Percentiles rank a stretch among this genome's conserved stretches.
These are phyloP conservation scores for Eidolon dupreanum DNA, from an alignment of 2,797 vertebrate species.

Conservation along the genomic window DNA sequence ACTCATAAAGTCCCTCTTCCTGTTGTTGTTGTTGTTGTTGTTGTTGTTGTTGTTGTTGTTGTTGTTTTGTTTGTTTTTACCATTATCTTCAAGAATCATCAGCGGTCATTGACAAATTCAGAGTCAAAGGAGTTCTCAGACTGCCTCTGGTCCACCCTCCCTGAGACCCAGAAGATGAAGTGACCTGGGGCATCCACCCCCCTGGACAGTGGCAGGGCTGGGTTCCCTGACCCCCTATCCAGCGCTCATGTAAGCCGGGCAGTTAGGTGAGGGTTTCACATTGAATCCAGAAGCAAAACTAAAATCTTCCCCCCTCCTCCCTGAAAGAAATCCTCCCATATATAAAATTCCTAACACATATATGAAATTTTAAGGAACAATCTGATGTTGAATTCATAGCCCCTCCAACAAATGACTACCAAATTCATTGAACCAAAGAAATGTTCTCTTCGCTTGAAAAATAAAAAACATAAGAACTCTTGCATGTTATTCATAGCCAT, in stretches of 20 bases:
- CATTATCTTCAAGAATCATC: background rate
- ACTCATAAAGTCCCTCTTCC: background rate
- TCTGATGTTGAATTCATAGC: background rate
- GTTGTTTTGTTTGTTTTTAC: background rate
- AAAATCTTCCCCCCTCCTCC: background rate
- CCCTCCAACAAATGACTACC: background rate
- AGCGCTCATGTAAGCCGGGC: background rate
- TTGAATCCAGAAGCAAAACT: background rate
- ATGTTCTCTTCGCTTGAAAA: background rate
- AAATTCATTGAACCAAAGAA: background rate
- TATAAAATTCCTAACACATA: background rate
- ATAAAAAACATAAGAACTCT: background rate
- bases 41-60: too few relatives aligned
- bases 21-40: too few relatives aligned
- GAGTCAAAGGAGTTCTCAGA: background rate
- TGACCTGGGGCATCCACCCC: background rate
- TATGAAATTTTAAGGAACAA: background rate
- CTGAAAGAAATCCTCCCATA: background rate
- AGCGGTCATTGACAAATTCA: background rate
- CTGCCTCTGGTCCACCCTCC: background rate
- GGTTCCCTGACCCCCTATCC: background rate
- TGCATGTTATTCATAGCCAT: background rate
- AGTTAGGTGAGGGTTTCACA: background rate
- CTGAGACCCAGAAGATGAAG: background rate
- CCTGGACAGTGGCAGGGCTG: fast-evolving